Percentiles rank a stretch among this genome's conserved stretches.
phyloP scores from a whole-genome alignment of 2,113 vertebrate species.

The Lutjanus erythropterus region DNA sequence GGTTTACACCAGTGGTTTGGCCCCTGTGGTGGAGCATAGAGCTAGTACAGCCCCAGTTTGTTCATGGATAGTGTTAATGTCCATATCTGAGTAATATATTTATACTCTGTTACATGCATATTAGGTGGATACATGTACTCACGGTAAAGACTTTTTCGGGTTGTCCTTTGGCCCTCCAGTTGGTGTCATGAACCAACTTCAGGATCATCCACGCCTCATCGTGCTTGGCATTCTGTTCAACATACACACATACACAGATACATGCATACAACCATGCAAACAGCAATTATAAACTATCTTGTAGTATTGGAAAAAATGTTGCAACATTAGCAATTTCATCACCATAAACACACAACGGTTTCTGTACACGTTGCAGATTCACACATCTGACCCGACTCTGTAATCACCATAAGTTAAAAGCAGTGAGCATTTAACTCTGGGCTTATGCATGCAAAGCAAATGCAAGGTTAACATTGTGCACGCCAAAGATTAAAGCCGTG shows the following conservation, averaged over 20 bases:
- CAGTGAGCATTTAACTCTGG: background rate
- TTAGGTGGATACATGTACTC: conserved; percentile 66
- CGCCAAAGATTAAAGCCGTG: background rate
- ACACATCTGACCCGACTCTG: background rate
- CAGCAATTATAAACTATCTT: background rate
- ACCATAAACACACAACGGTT: background rate
- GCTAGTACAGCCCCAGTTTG: no score
- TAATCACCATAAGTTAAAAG: background rate
- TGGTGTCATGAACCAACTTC: conserved; percentile 96
- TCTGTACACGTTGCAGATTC: background rate
- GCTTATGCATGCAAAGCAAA: background rate
- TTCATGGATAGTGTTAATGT: background rate
- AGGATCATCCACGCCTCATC: conserved; percentile 99
- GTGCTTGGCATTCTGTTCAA: conserved; percentile 91
- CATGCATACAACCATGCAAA: background rate
- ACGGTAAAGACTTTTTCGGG: conserved; percentile 97
- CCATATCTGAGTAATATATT: background rate
- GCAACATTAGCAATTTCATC: background rate
- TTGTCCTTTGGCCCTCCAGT: conserved; percentile 95
- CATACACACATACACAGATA: conserved; percentile 15
- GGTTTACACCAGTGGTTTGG: no score
- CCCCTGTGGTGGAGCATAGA: no score
- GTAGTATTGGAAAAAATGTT: background rate
- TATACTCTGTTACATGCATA: background rate
- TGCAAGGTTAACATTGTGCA: background rate